Evolutionary conservation across 2,113 vertebrate species (phyloP).

Genomic region (Rhynchomys soricoides): DNA sequence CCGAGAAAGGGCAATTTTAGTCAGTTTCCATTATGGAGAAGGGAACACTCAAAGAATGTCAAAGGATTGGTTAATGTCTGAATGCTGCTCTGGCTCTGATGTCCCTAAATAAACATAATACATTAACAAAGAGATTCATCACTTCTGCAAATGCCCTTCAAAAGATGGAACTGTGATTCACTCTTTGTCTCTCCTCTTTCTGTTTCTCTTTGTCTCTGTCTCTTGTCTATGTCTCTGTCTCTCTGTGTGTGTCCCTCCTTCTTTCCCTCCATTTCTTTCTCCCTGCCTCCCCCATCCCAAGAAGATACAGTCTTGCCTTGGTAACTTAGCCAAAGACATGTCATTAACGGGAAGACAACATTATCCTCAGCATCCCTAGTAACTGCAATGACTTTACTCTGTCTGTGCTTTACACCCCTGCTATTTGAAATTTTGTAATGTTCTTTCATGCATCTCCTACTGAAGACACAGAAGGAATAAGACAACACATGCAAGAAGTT

Average conservation of each 20-base stretch:
- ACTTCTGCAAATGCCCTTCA: background rate
- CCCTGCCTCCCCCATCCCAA: background rate
- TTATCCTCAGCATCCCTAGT: background rate
- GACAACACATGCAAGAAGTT: background rate
- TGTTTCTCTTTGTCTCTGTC: background rate
- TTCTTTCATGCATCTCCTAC: background rate
- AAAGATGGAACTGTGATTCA: background rate
- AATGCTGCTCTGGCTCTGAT: background rate
- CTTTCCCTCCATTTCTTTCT: no score
- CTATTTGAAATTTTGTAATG: background rate
- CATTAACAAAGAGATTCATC: background rate
- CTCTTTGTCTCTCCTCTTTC: background rate
- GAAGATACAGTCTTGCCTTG: background rate
- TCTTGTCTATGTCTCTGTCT: background rate
- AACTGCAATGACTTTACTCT: background rate
- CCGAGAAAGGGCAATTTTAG: constrained; percentile 7
- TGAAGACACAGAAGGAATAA: background rate
- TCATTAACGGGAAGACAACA: background rate
- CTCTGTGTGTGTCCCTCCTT: background rate
- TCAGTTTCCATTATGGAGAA: background rate
- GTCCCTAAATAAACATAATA: constrained; percentile 3
- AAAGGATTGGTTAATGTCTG: background rate
- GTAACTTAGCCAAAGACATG: background rate
- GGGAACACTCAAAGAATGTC: background rate
- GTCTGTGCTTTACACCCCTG: background rate